Evolutionary conservation across 1,140 invertebrate species (phyloP).

Genomic region (Daktulosphaira vitifoliae): DNA sequence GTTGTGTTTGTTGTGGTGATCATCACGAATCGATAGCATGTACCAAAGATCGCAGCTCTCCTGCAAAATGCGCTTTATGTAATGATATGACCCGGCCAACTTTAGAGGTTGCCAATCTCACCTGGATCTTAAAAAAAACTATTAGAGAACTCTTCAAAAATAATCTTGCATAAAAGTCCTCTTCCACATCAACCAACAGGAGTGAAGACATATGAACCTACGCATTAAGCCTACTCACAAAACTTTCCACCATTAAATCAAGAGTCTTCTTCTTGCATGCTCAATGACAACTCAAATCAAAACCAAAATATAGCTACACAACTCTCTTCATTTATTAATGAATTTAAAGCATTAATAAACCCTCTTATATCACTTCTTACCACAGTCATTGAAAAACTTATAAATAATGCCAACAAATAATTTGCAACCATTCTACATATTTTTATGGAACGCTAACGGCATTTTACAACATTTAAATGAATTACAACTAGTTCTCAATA

Average conservation of each 20-base stretch:
- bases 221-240: not conserved
- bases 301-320: not conserved
- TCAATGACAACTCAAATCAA: no score
- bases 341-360: not conserved
- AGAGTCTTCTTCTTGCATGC: no score
- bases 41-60: conserved; percentile 40
- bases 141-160: no score
- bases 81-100: conserved; percentile 42
- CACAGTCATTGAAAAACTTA: not conserved
- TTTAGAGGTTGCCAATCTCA: conserved; percentile 40
- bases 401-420: not conserved
- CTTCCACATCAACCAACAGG: no score
- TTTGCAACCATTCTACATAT: not conserved
- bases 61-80: conserved; percentile 42
- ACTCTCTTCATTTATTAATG: not conserved
- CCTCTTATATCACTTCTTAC: not conserved
- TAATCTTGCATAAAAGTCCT: no score
- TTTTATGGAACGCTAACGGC: not conserved
- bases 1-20: conserved; percentile 43
- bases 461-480: not conserved
- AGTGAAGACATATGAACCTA: no score
- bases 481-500: not conserved
- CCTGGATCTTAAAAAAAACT: no score
- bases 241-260: not conserved
- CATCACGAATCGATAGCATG: conserved; percentile 42